Conservation (phyloP, 1,140 invertebrate species). For the Euura lappo region DNA sequence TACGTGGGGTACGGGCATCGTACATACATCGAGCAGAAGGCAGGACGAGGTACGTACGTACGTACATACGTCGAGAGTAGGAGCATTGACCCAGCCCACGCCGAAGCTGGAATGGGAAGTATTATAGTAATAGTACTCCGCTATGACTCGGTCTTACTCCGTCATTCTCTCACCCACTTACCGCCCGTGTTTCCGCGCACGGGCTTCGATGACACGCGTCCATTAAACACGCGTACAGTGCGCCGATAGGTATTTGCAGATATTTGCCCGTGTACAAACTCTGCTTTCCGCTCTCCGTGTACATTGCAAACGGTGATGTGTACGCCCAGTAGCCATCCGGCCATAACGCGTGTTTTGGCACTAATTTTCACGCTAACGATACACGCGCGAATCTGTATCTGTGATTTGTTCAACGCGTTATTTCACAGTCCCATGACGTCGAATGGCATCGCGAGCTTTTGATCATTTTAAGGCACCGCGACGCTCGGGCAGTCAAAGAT, state of each 20-base stretch:
- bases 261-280: too few species aligned
- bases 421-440: too few species aligned
- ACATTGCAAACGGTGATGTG: too few species aligned
- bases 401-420: not conserved
- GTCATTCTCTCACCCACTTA: not conserved
- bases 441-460: too few species aligned
- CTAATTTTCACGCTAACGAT: not conserved
- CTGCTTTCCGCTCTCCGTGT: too few species aligned
- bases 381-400: not conserved
- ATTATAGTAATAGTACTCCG: not conserved
- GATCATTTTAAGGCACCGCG: too few species aligned
- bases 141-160: not conserved
- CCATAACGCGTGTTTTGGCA: not conserved
- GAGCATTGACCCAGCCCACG: not conserved
- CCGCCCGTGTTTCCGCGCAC: not conserved
- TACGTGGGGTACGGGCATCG: too few species aligned
- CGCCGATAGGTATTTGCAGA: too few species aligned
- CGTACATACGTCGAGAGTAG: too few species aligned
- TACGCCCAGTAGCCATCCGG: not conserved
- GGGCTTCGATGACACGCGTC: not conserved
- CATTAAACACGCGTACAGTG: not conserved
- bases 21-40: not conserved
- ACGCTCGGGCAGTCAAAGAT: too few species aligned
- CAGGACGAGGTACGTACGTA: not conserved
- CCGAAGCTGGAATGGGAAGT: not conserved